Evolutionary conservation across 92 coral and sea anemone genomes (phyloP), one percentile per base, ranked within the genome.

Genomic region (Plumapathes pennacea): DNA sequence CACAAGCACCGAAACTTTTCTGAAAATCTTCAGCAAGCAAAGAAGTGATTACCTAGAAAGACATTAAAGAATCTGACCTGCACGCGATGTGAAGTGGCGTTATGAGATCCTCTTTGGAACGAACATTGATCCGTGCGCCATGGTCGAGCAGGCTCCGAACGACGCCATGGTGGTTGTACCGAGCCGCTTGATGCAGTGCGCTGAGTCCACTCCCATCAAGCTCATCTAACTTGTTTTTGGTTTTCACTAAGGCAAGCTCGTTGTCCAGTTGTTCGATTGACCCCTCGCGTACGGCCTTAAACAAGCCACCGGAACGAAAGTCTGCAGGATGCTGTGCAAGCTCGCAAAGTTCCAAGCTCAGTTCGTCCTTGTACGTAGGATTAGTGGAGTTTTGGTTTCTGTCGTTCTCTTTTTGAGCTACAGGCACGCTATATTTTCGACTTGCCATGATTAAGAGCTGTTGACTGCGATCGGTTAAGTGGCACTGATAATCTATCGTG

Each of bases 241-340:
- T 66, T 22, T 56, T 61, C 29, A 58, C 20, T 23, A 38, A 59
- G 8, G 49, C 36, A 10, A 78, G 60, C 23, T 43, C 72, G 17
- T 62, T 72, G 8, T 60, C 51, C 34, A 77, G 57, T 24, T 44
- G 42, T 22, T 69, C 78, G 36, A 61, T 9, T 18, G 64, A 61
- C 25, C 72, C 85, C 54, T 78, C 85, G 10, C 85, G 43, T 10
- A 78, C 60, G 1, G 85, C 85, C 11, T 69, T 72, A 53, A 66
- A 54, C 10, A 66, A 40, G n/a, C n/a, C n/a, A n/a, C n/a, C n/a
- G n/a, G n/a, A n/a, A n/a, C n/a, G n/a, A n/a, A n/a, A n/a, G n/a
- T n/a, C n/a, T n/a, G n/a, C n/a, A n/a, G n/a, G n/a, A n/a, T n/a
- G n/a, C n/a, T n/a, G n/a, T n/a, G n/a, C n/a, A n/a, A n/a, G n/a